Percentiles rank a stretch among this genome's conserved stretches.
phyloP scores from a whole-genome alignment of 2,113 vertebrate genomes.

The Pollachius pollachius region DNA sequence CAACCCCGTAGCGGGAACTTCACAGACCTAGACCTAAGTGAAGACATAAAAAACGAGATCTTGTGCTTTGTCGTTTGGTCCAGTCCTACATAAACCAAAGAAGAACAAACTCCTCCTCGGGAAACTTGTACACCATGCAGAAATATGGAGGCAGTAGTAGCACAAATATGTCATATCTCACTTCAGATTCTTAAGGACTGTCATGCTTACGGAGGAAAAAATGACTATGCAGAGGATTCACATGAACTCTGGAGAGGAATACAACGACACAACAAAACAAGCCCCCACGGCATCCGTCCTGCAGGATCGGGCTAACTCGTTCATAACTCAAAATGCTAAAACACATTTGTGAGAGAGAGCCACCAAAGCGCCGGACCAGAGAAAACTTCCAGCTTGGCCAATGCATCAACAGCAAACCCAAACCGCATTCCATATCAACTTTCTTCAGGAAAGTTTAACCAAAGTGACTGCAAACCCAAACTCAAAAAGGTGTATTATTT shows the following conservation, averaged over 20 bases:
- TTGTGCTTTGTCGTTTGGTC: slow-evolving; percentile 65
- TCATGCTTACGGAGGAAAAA: slow-evolving; percentile 45
- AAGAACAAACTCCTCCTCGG: slow-evolving; percentile 3
- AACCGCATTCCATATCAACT: slow-evolving; percentile 9
- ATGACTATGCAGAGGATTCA: neutral
- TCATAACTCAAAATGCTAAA: slow-evolving; percentile 62
- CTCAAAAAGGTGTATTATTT: too few relatives aligned
- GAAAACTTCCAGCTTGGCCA: slow-evolving; percentile 1
- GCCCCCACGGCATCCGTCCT: neutral
- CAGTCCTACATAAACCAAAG: slow-evolving; percentile 34
- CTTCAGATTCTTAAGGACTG: slow-evolving; percentile 35
- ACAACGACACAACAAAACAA: neutral
- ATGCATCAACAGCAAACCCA: slow-evolving; percentile 15
- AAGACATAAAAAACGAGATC: slow-evolving; percentile 45
- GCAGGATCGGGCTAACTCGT: neutral
- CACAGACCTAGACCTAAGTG: slow-evolving; percentile 37
- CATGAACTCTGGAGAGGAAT: neutral
- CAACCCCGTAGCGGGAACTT: slow-evolving; percentile 28
- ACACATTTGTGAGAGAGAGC: slow-evolving; percentile 65
- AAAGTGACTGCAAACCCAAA: too few relatives aligned
- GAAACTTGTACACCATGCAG: slow-evolving; percentile 7
- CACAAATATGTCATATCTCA: slow-evolving; percentile 35
- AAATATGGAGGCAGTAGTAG: slow-evolving; percentile 24
- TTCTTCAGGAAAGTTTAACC: too few relatives aligned
- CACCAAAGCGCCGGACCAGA: slow-evolving; percentile 17